These are phyloP conservation scores for Montipora capricornis DNA, from an alignment of 64 coral and sea anemone species.

Conservation along the genomic window DNA sequence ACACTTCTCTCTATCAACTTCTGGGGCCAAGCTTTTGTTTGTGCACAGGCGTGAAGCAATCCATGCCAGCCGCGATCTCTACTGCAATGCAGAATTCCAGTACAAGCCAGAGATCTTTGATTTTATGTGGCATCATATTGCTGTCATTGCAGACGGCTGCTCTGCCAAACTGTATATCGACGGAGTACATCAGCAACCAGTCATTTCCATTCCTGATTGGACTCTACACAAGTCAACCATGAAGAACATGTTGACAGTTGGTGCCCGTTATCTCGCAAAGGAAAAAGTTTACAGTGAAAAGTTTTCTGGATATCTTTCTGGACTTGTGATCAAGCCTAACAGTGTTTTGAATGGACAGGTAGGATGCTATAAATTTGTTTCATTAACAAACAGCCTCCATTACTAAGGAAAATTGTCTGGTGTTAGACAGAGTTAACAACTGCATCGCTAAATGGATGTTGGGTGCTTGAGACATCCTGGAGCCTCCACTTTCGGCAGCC, in stretches of 20 bases:
- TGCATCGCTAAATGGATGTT: no score
- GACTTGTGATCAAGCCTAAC: constrained; percentile 74
- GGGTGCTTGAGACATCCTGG: no score
- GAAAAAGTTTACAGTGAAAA: constrained; percentile 64
- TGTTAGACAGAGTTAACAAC: no score
- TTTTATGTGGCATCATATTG: constrained; percentile 82
- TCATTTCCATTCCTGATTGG: constrained; percentile 59
- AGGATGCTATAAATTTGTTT: background rate
- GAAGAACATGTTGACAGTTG: constrained; percentile 60
- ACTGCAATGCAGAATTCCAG: constrained; percentile 85
- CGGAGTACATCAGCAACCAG: constrained; percentile 48
- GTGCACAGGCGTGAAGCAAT: constrained; percentile 72
- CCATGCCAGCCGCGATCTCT: constrained; percentile 74
- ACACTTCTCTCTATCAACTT: constrained; percentile 77
- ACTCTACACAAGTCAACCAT: constrained; percentile 83
- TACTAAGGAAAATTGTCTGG: no score
- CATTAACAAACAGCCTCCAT: background rate
- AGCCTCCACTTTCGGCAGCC: no score
- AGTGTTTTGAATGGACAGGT: constrained; percentile 70
- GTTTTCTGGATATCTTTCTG: constrained; percentile 80
- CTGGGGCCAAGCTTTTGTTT: constrained; percentile 57
- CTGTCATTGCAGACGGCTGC: constrained; percentile 65
- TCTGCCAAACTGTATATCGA: constrained; percentile 76
- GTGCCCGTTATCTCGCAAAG: constrained; percentile 76
- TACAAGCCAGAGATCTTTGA: constrained; percentile 79